Base-by-base conservation (phyloP, 2,888 invertebrate genomes). In the Tetropium fuscum region DNA sequence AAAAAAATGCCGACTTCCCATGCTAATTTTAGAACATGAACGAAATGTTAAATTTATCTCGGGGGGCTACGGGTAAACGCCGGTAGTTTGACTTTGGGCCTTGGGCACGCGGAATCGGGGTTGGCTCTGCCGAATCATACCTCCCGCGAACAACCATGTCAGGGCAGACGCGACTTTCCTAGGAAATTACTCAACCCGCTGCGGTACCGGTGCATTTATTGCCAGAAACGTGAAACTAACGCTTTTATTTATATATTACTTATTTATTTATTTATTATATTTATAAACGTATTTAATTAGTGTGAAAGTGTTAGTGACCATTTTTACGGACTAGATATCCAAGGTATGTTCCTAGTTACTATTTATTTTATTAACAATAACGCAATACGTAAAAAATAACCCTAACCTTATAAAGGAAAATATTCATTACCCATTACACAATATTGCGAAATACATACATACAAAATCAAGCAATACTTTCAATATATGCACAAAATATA, bases 41-140 rank as follows among this genome's bases (percentile, higher is more conserved):
- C 75, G 74, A 75, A 74, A 71, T 73, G 74, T 74, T 78, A 77
- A 78, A 78, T 74, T 76, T 78, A 77, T 76, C 74, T 71, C 73
- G 63, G 66, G 65, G 60, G 58, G 60, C 58, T 34, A 30, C 53
- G 16, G 47, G 54, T 59, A 43, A 63, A 58, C 56, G 65, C 60
- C 58, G 53, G 54, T 58, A 60, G 64, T 65, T 55, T 59, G 62
- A 56, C 60, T 64, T 60, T 60, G 64, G 62, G 63, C 55, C 60
- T 56, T 57, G 56, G 57, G 58, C 59, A 53, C 58, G 40, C 48
- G 41, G 58, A 47, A 56, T 64, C 68, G 60, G 64, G 68, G 68
- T 64, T 64, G 66, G 49, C 63, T 53, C 54, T 55, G 65, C 60
- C 51, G 45, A 40, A 27, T 27, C 57, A 53, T 63, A 72, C 74